These are phyloP conservation scores for Solea solea DNA, from an alignment of 2,113 vertebrate genomes.

Conservation along the genomic window DNA sequence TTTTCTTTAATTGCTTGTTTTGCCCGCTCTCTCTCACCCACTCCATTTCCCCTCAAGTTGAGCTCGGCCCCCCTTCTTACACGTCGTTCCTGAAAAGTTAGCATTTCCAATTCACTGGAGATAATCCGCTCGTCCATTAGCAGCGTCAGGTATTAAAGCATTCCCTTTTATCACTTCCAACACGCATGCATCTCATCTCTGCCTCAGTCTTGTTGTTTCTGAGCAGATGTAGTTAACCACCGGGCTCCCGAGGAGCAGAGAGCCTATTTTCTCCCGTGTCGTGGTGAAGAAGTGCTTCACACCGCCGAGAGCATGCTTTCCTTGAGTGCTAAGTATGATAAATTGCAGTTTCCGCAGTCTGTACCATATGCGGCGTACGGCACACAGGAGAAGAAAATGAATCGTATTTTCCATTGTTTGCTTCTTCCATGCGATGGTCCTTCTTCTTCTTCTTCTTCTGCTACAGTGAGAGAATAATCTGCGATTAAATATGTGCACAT, in stretches of 20 bases:
- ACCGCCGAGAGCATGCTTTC: neutral
- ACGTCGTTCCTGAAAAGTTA: conserved; percentile 45
- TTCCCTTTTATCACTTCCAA: conserved; percentile 61
- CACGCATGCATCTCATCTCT: conserved; percentile 6
- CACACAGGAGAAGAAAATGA: neutral
- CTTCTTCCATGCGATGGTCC: neutral
- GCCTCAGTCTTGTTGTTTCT: conserved; percentile 48
- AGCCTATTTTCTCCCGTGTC: conserved; percentile 39
- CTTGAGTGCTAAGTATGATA: neutral
- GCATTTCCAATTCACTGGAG: conserved; percentile 28
- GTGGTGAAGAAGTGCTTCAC: conserved; percentile 6
- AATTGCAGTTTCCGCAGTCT: neutral
- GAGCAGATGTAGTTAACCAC: conserved; percentile 51
- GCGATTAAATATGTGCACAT: neutral
- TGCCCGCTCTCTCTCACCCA: neutral
- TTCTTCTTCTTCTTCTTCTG: neutral
- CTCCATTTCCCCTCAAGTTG: conserved; percentile 3
- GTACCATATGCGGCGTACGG: no score
- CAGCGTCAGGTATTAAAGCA: conserved; percentile 61
- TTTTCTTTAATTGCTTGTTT: no score
- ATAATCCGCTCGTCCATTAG: conserved; percentile 60
- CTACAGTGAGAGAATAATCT: conserved; percentile 5
- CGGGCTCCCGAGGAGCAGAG: conserved; percentile 46
- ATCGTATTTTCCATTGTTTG: neutral
- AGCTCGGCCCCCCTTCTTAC: conserved; percentile 10